Evolutionary conservation across 2,113 vertebrate species (phyloP).

Genomic region (Nothocercus julius): DNA sequence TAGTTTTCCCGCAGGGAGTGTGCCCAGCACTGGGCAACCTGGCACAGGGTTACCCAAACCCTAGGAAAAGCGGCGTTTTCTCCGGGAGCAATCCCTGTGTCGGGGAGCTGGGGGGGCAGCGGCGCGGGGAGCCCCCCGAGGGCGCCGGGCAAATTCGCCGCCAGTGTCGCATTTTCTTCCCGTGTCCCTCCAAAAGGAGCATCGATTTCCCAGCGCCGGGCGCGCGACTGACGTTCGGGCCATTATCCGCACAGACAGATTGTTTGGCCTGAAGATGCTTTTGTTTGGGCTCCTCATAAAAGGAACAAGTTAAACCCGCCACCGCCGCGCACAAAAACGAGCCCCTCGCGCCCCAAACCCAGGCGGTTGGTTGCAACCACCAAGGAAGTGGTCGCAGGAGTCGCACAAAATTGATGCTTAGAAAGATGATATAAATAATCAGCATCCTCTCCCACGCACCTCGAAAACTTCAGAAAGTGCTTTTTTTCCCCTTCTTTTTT

Average conservation of each 20-base stretch:
- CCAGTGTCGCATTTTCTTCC: constrained; percentile 4
- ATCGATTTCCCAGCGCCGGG: constrained; percentile 54
- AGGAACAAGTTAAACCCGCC: constrained; percentile 69
- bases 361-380: background rate
- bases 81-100: background rate
- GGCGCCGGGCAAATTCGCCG: background rate
- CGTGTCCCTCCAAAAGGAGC: constrained; percentile 6
- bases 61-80: constrained; percentile 51
- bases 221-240: constrained; percentile 38
- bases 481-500: background rate
- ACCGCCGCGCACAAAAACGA: constrained; percentile 65
- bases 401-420: constrained; percentile 72
- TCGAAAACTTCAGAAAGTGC: constrained; percentile 74
- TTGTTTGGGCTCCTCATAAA: constrained; percentile 78
- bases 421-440: constrained; percentile 77
- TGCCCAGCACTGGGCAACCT: background rate
- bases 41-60: constrained; percentile 46
- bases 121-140: background rate
- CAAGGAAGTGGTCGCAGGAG: constrained; percentile 69
- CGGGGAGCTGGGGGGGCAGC: fast-evolving
- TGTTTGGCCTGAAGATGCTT: constrained; percentile 68
- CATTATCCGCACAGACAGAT: constrained; percentile 58
- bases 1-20: background rate
- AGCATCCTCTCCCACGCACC: constrained; percentile 56
- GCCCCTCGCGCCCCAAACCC: constrained; percentile 70